These are phyloP conservation scores for Frankliniella intonsa DNA, from an alignment of 2,888 invertebrate genomes.

Conservation along the genomic window DNA sequence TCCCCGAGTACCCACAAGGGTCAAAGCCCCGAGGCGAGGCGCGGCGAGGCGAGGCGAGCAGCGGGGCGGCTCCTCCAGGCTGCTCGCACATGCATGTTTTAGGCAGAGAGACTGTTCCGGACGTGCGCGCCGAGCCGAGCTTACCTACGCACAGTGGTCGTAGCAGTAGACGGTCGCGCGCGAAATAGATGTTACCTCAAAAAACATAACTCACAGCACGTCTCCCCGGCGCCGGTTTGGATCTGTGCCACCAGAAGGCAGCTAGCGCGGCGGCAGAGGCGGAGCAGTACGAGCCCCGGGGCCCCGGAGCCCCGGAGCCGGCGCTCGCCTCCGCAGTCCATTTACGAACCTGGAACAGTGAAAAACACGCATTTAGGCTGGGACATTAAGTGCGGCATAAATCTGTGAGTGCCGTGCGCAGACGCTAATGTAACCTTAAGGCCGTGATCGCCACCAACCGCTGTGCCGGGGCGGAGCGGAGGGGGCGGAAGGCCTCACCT, in stretches of 20 bases:
- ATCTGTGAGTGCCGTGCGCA: background rate
- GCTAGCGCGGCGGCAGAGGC: background rate
- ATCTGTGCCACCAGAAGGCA: slow-evolving; percentile 8
- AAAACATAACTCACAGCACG: background rate
- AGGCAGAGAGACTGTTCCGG: too few relatives aligned
- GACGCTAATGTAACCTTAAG: slow-evolving; percentile 17
- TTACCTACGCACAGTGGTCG: too few relatives aligned
- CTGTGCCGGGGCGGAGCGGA: too few relatives aligned
- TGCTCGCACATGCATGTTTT: too few relatives aligned
- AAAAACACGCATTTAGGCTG: slow-evolving; percentile 15
- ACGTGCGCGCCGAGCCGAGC: too few relatives aligned
- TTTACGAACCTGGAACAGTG: slow-evolving; percentile 21
- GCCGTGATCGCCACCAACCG: background rate
- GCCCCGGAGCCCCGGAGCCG: background rate
- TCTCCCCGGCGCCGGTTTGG: background rate
- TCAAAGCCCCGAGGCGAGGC: too few relatives aligned
- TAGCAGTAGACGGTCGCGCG: too few relatives aligned
- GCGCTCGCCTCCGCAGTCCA: slow-evolving; percentile 11
- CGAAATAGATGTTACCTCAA: background rate
- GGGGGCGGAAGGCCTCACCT: too few relatives aligned
- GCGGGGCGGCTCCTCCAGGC: too few relatives aligned
- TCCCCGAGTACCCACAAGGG: too few relatives aligned
- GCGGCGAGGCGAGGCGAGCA: too few relatives aligned
- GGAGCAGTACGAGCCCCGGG: background rate
- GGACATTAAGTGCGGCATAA: slow-evolving; percentile 14